phyloP scores from a whole-genome alignment of 2,797 vertebrate species.

The Falco columbarius region DNA sequence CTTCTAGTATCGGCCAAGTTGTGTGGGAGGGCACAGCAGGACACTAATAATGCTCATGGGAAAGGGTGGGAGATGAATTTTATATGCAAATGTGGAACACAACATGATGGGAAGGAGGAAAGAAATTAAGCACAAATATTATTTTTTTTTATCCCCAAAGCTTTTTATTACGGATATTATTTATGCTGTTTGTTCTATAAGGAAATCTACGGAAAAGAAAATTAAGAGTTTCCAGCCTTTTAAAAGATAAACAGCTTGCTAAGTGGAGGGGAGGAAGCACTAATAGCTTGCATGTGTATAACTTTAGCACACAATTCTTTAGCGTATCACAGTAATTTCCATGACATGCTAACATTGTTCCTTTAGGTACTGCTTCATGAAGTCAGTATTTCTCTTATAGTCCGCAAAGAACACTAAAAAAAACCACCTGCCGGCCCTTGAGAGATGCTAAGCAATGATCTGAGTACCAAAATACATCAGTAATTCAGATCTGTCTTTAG shows the following conservation, averaged over 20 bases:
- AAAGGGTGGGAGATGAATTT: slow-evolving; percentile 8
- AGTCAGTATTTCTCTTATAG: neutral
- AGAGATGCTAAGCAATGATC: neutral
- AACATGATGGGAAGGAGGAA: neutral
- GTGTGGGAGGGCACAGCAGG: slow-evolving; percentile 22
- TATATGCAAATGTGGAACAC: neutral
- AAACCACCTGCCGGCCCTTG: neutral
- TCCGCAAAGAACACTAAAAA: neutral
- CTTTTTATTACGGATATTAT: neutral
- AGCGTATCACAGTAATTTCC: neutral
- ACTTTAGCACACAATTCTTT: neutral
- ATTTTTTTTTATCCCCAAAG: neutral
- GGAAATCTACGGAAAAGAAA: neutral
- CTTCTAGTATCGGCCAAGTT: neutral
- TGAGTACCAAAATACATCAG: neutral
- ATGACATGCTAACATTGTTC: neutral
- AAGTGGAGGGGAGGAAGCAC: neutral
- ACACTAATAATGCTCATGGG: slow-evolving; percentile 1
- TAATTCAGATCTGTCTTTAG: neutral
- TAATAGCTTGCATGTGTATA: neutral
- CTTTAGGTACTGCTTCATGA: neutral
- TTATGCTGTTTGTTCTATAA: neutral
- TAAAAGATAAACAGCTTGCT: neutral
- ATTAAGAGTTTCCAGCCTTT: neutral
- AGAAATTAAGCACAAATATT: neutral